Evolutionary conservation across 2,888 invertebrate genomes (phyloP).

Genomic region (Exephanes ischioxanthus): DNA sequence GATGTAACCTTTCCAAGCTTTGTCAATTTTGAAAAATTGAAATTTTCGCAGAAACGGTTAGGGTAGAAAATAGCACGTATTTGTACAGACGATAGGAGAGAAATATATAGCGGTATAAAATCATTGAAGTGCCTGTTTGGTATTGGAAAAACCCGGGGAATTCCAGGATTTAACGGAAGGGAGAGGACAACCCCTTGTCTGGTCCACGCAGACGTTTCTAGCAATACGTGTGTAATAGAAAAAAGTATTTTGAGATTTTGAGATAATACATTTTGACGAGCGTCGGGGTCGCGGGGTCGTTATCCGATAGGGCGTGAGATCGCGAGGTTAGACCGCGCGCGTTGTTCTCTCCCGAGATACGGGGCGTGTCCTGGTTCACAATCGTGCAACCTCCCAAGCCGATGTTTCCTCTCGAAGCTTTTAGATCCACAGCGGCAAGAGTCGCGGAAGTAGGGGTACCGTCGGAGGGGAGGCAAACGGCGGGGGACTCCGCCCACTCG

Average conservation of each 20-base stretch:
- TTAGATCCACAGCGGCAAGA: constrained; percentile 37
- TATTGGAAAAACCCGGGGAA: neutral
- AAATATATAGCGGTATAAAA: constrained; percentile 12
- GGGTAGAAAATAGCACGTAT: too few species aligned
- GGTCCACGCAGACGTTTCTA: neutral
- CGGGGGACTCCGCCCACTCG: constrained; percentile 52
- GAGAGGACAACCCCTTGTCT: neutral
- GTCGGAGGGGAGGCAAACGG: constrained; percentile 17
- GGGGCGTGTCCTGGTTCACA: constrained; percentile 64
- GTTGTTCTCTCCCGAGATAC: constrained; percentile 46
- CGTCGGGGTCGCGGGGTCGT: constrained; percentile 69
- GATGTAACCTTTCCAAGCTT: too few species aligned
- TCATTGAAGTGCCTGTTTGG: constrained; percentile 5
- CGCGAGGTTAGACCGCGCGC: constrained; percentile 41
- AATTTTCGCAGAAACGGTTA: neutral
- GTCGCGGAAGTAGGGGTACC: constrained; percentile 3
- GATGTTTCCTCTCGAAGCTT: constrained; percentile 25
- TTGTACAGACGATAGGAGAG: neutral
- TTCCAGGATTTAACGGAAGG: neutral
- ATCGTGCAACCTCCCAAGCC: constrained; percentile 60
- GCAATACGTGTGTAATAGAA: neutral
- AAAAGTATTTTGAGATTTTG: neutral
- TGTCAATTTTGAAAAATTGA: too few species aligned
- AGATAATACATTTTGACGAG: constrained; percentile 19
- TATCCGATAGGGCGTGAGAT: constrained; percentile 73